Percentiles rank a stretch among this genome's conserved stretches.
Conservation (phyloP, 2,888 invertebrate species). For the Dromius quadrimaculatus region DNA sequence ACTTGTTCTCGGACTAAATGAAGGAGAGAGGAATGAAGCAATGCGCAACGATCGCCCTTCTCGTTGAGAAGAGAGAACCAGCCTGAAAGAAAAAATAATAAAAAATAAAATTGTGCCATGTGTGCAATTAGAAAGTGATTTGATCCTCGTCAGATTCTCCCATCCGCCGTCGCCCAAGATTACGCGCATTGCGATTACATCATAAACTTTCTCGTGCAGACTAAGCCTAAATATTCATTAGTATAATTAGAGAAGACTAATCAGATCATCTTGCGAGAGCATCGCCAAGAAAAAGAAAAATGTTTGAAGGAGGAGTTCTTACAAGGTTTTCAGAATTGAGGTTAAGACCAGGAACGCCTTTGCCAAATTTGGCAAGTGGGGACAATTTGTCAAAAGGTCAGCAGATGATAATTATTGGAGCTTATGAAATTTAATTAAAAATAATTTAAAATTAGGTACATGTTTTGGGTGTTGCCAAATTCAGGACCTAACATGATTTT, state of each 20-base stretch:
- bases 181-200: conserved; percentile 25
- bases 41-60: conserved; percentile 75
- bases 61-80: conserved; percentile 79
- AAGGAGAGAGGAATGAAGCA: conserved; percentile 74
- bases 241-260: conserved; percentile 19
- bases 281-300: too few species aligned
- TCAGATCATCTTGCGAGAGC: conserved; percentile 15
- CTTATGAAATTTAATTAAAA: too few species aligned
- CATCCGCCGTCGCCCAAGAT: conserved; percentile 15
- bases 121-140: conserved; percentile 38
- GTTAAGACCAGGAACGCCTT: too few species aligned
- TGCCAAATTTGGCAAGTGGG: too few species aligned
- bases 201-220: conserved; percentile 28
- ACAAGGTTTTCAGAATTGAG: too few species aligned
- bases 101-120: not conserved
- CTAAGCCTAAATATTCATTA: conserved; percentile 19
- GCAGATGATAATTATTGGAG: too few species aligned
- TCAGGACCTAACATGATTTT: too few species aligned
- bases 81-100: conserved; percentile 66
- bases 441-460: too few species aligned
- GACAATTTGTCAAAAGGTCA: too few species aligned
- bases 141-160: not conserved
- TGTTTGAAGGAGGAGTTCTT: too few species aligned
- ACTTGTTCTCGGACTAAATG: conserved; percentile 78
- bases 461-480: too few species aligned